These are phyloP conservation scores for Florisuga fusca DNA, from an alignment of 2,797 vertebrate genomes.

Conservation along the genomic window DNA sequence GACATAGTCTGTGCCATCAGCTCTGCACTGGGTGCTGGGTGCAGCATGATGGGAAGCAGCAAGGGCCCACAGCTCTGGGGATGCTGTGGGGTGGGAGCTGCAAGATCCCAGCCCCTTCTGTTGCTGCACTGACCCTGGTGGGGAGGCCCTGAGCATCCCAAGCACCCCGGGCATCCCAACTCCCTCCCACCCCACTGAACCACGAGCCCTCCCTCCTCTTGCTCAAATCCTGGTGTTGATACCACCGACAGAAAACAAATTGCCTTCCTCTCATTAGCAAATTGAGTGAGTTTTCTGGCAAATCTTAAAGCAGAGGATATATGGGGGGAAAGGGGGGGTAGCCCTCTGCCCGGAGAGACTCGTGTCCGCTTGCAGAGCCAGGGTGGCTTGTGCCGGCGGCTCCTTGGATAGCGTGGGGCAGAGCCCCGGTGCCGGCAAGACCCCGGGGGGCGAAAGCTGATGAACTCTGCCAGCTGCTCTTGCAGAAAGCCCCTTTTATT, in stretches of 20 bases:
- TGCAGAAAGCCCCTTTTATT: constrained; percentile 65
- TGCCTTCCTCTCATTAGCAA: background rate
- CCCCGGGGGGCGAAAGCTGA: fast-evolving
- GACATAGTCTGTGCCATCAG: background rate
- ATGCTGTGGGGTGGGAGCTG: too few relatives aligned
- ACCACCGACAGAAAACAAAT: background rate
- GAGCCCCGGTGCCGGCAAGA: background rate
- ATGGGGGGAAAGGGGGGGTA: too few relatives aligned
- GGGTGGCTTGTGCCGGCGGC: background rate
- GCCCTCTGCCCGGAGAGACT: background rate
- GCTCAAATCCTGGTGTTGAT: background rate
- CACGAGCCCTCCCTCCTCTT: background rate
- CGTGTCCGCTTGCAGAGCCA: background rate
- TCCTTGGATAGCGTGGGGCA: background rate
- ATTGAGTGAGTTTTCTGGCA: background rate
- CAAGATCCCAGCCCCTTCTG: background rate
- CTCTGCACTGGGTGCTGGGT: background rate
- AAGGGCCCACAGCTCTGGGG: fast-evolving
- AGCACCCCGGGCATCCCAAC: fast-evolving
- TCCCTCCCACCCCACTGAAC: fast-evolving
- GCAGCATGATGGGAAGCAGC: background rate
- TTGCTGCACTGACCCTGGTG: fast-evolving
- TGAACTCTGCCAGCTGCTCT: background rate
- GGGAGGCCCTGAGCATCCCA: background rate
- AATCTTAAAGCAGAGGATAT: background rate